Conservation (phyloP, 2,888 invertebrate species). For the Tenthredo livida region DNA sequence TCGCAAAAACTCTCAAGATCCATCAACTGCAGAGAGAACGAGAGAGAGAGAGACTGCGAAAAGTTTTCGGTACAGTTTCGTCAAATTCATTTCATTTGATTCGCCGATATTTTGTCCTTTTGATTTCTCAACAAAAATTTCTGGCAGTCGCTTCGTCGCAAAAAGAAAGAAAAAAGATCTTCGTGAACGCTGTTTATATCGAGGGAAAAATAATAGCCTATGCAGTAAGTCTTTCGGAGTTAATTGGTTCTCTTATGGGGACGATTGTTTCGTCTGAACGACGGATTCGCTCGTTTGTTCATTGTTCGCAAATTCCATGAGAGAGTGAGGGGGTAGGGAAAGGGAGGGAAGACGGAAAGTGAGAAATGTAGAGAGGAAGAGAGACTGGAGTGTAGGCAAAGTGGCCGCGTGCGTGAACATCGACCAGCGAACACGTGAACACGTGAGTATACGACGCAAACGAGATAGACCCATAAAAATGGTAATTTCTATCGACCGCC, state of each 20-base stretch:
- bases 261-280: constrained; percentile 42
- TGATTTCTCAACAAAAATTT: background rate
- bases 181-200: background rate
- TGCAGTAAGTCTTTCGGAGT: background rate
- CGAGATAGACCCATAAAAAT: constrained; percentile 78
- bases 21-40: constrained; percentile 25
- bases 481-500: constrained; percentile 78
- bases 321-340: constrained; percentile 42
- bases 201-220: background rate
- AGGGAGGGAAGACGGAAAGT: constrained; percentile 33
- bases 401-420: constrained; percentile 55
- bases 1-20: constrained; percentile 44
- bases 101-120: background rate
- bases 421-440: constrained; percentile 62
- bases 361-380: constrained; percentile 65
- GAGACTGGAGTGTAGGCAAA: constrained; percentile 64
- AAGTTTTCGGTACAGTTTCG: constrained; percentile 4
- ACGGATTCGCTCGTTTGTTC: constrained; percentile 31
- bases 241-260: constrained; percentile 36
- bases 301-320: constrained; percentile 29
- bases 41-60: background rate
- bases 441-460: constrained; percentile 70
- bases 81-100: constrained; percentile 44
- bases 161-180: background rate
- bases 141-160: background rate